phyloP scores from a whole-genome alignment of 2,113 vertebrate species.

The Ciconia maguari region DNA sequence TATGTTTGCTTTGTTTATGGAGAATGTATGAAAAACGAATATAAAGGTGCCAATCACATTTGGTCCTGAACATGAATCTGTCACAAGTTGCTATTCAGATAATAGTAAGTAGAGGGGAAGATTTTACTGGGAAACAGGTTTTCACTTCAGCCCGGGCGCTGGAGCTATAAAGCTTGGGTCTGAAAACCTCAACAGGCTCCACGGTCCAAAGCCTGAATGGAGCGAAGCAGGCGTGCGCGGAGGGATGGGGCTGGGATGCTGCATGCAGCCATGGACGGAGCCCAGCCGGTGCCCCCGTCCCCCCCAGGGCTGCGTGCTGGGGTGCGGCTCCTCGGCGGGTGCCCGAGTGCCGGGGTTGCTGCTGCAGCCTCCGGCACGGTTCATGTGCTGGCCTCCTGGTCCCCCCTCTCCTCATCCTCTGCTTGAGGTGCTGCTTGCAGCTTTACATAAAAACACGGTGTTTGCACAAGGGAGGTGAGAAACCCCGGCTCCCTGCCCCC shows the following conservation, averaged over 20 bases:
- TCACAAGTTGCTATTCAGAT: no score
- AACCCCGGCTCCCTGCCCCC: not conserved
- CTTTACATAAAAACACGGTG: not conserved
- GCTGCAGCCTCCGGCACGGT: not conserved
- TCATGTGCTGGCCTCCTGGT: not conserved
- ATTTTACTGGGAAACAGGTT: not conserved
- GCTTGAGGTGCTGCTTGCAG: not conserved
- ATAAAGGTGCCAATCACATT: not conserved
- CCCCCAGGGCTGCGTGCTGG: fast-evolving
- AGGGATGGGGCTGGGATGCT: not conserved
- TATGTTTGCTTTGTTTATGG: not conserved
- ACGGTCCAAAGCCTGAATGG: fast-evolving
- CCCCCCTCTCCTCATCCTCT: fast-evolving
- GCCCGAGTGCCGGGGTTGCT: fast-evolving
- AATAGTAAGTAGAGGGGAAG: not conserved
- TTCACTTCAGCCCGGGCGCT: not conserved
- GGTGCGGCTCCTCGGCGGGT: not conserved
- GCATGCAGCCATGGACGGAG: fast-evolving
- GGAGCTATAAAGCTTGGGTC: fast-evolving
- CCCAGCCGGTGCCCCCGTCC: not conserved
- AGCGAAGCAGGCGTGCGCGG: fast-evolving
- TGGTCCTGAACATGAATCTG: not conserved
- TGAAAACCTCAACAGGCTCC: not conserved
- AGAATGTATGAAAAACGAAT: not conserved
- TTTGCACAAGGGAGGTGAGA: not conserved